Evolutionary conservation across 2,113 vertebrate genomes (phyloP), one percentile per base, ranked within the genome.

Genomic region (Salvelinus namaycush): DNA sequence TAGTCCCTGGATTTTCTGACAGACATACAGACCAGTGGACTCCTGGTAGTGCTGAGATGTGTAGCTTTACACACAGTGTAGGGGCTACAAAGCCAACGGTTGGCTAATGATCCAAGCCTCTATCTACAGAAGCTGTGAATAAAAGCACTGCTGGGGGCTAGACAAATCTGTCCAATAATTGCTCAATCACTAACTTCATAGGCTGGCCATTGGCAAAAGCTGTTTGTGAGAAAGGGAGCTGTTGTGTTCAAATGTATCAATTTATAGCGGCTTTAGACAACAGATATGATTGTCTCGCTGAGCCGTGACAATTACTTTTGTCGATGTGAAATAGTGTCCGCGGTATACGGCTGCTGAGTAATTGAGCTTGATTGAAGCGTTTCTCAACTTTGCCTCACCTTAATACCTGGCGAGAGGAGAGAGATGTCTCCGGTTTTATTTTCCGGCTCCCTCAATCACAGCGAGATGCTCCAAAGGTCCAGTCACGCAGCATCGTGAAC

Each of bases 91-190:
- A 87, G 77, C n/a, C 27, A 49, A 80, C 81, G 72, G 75, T 84
- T 76, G 49, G 48, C 29, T 91, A 83, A 89, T 84, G 87, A 89
- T 86, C 59, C 12, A 5, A 77, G 80, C 67, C 24, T 8, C 48
- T 57, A 29, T 71, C 73, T 73, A 73, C 72, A 81, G 78, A 81
- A 80, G 75, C 77, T 59, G 0, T 70, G 84, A 78, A 90, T 79
- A 85, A 89, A 73, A 78, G 80, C 75, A 71, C 80, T 65, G 78
- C 76, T 66, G 76, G 81, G 59, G 78, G 75, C 77, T 60, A 22
- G 68, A 79, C n/a, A 75, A 83, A 82, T 84, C 76, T 83, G 71
- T 83, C 78, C 80, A 29, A 76, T 91, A 92, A 91, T 92, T 91
- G 86, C 78, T 84, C 82, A 83, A 79, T 89, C 84, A 73, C 82